phyloP scores from a whole-genome alignment of 2,113 vertebrate genomes.

The Peromyscus polionotus region DNA sequence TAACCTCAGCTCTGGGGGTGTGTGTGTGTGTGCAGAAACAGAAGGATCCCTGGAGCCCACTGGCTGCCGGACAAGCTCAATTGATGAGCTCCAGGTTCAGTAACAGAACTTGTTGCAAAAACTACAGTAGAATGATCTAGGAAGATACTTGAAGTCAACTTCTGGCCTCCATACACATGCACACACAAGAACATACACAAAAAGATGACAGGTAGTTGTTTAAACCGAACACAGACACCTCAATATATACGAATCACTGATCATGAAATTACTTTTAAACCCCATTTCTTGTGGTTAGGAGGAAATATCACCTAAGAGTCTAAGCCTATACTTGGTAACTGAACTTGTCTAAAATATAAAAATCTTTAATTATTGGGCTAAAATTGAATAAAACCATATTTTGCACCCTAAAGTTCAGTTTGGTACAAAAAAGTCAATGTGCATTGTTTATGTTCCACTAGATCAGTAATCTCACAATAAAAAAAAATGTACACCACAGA shows the following conservation, averaged over 20 bases:
- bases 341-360: slow-evolving; percentile 19
- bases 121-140: background rate
- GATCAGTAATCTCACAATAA: background rate
- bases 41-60: background rate
- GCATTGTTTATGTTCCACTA: slow-evolving; percentile 14
- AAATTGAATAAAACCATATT: slow-evolving; percentile 37
- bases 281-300: slow-evolving; percentile 34
- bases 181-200: background rate
- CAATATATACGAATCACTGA: background rate
- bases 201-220: background rate
- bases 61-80: background rate
- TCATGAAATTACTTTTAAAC: background rate
- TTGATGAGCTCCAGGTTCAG: background rate
- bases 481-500: background rate
- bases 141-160: background rate
- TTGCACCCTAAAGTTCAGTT: slow-evolving; percentile 20
- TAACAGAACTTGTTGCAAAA: background rate
- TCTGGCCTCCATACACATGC: background rate
- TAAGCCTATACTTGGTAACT: background rate
- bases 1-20: background rate
- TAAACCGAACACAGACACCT: background rate
- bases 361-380: slow-evolving; percentile 9
- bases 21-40: background rate
- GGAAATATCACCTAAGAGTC: slow-evolving; percentile 11
- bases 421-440: slow-evolving; percentile 35